Evolutionary conservation across 2,888 invertebrate genomes (phyloP), one percentile per base, ranked within the genome.

Genomic region (Drosophila picticornis): DNA sequence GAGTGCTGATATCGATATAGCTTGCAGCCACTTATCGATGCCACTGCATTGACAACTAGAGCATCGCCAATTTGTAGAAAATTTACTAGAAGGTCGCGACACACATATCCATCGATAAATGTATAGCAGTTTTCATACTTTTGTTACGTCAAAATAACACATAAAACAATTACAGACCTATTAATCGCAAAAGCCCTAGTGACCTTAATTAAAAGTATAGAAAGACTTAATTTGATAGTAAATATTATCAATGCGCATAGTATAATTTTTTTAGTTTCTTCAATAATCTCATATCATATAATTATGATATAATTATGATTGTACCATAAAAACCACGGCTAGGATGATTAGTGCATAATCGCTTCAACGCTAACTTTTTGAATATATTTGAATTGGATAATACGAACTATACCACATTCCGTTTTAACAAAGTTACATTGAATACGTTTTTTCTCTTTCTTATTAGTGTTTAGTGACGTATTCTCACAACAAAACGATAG

Each of bases 1-100:
- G 2, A 46, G 62, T 52, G 59, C 59, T 55, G 38, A n/a, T 50
- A 56, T 58, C 9, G 4, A 48, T n/a, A 52, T 32, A 25, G n/a
- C 11, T 27, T 19, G 6, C 3, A 10, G 6, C 7, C 22, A 2
- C 4, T 25, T 13, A 57, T 51, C 56, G 43, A 6, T 31, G 22
- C n/a, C 27, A 40, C 40, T 25, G 22, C 25, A 3, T 29, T 11
- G 13, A 2, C 29, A 4, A 38, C 9, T 27, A 56, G 5, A 38
- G 7, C 7, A 25, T 25, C 46, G 34, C 19, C 36, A 25, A 27
- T 16, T 53, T 7, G 7, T 27, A n/a, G 2, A 9, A 11, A 34
- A 27, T 16, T 25, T 10, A 52, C 29, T 29, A 22, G 10, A 25
- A 53, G 50, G 16, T 50, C 9, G 7, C 46, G n/a, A 11, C 4